phyloP scores from a whole-genome alignment of 92 coral and sea anemone species.

The Epizoanthus illoricatus region DNA sequence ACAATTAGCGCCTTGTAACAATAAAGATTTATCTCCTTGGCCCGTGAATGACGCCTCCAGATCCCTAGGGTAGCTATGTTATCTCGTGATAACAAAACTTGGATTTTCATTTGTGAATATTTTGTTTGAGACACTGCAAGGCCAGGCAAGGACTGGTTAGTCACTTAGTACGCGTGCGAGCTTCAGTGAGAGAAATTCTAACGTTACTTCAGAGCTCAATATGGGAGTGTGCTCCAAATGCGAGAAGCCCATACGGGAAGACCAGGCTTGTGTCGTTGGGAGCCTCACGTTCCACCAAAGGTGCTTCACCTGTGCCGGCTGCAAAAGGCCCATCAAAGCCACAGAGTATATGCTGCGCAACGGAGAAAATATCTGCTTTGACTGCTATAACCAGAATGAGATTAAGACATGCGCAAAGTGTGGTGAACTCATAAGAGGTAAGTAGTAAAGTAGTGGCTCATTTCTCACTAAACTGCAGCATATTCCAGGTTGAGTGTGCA shows the following conservation, averaged over 20 bases:
- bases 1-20: too few relatives aligned
- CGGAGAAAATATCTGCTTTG: constrained; percentile 27
- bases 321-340: not conserved
- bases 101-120: too few relatives aligned
- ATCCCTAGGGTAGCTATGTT: too few relatives aligned
- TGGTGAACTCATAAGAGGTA: constrained; percentile 25
- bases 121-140: too few relatives aligned
- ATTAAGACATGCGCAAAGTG: constrained; percentile 30
- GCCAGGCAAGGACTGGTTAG: too few relatives aligned
- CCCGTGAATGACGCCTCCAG: too few relatives aligned
- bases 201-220: too few relatives aligned
- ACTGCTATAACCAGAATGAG: constrained; percentile 30
- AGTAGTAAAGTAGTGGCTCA: not conserved
- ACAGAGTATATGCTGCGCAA: constrained; percentile 19
- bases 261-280: not conserved
- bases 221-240: constrained; percentile 30
- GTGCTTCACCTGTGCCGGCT: constrained; percentile 16
- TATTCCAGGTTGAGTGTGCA: too few relatives aligned
- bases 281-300: not conserved
- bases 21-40: too few relatives aligned
- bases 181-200: too few relatives aligned
- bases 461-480: not conserved
- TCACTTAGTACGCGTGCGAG: too few relatives aligned
- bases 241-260: not conserved
- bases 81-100: too few relatives aligned